These are phyloP conservation scores for Choloepus hoffmanni DNA, from an alignment of 2,113 vertebrate species.

Conservation along the genomic window DNA sequence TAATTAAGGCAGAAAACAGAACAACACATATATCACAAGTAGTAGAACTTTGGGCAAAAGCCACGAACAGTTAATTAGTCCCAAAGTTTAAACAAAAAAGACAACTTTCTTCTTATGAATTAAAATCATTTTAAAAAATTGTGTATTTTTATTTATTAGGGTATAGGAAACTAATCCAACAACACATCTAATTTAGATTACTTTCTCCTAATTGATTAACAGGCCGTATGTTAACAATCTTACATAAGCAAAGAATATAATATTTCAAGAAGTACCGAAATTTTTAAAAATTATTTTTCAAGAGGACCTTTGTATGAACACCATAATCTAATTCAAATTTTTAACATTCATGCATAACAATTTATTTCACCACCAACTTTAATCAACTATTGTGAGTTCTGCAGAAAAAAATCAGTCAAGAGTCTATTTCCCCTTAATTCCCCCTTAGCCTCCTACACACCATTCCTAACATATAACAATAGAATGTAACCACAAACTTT, in stretches of 20 bases:
- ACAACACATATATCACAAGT: neutral
- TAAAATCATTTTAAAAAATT: conserved; percentile 41
- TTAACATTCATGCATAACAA: conserved; percentile 24
- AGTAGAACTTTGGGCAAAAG: conserved; percentile 47
- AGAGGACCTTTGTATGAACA: neutral
- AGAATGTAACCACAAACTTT: conserved; percentile 53
- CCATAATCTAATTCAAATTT: conserved; percentile 53
- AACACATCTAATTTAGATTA: conserved; percentile 50
- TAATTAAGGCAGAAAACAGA: conserved; percentile 52
- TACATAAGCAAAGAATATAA: neutral
- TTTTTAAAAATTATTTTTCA: conserved; percentile 20
- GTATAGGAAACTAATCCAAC: conserved; percentile 23
- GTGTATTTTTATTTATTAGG: too few species aligned
- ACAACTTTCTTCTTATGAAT: neutral
- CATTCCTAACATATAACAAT: conserved; percentile 45
- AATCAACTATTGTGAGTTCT: neutral
- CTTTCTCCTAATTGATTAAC: conserved; percentile 36
- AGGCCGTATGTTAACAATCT: conserved; percentile 28
- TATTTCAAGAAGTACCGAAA: conserved; percentile 7
- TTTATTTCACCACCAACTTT: conserved; percentile 31
- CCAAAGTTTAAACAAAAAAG: neutral
- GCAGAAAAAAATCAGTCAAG: neutral
- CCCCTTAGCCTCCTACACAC: neutral
- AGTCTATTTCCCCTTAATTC: neutral
- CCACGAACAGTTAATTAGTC: neutral